Evolutionary conservation across 2,113 vertebrate species (phyloP), one percentile per base, ranked within the genome.

Genomic region (Oenanthe oenanthe): DNA sequence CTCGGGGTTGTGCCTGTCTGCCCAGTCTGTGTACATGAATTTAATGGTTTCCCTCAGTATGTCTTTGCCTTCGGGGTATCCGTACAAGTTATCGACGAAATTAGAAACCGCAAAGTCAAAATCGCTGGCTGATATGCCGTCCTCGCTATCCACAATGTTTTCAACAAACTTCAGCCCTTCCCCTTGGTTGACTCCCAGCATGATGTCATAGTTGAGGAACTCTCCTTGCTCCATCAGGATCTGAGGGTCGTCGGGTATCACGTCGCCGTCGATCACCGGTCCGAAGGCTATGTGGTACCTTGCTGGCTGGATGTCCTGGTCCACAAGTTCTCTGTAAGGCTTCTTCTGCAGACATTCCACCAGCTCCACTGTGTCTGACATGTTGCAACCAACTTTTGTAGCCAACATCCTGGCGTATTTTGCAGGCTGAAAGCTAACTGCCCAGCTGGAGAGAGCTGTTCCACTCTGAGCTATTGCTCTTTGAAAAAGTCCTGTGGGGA

Each of bases 21-120:
- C 99, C 99, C 99, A 99, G 98, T 99, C 99, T 0, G 99, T 99
- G 96, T 99, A 99, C 99, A 99, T 99, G 83, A 99, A 99, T 97
- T 99, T 99, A 93, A 99, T 99, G 3, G 99, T 99, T 98, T 99
- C 99, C 89, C 99, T 97, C 92, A 99, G 96, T 83, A 99, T 99
- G 89, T 99, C 99, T 97, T 99, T 99, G 73, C 99, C 99, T 97
- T 99, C 99, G 2, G 99, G 99, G 91, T 99, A 99, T 57, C 99
- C 99, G 1, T 99, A 99, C 36, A 99, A 98, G 65, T 99, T 99
- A 89, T 99, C 99, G 57, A 99, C 99, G 88, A 99, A 99, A 96
- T 99, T 99, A 56, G 99, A 99, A 96, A 99, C 99, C 5, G 99
- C 99, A 47, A 99, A 99, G 98, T 99, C 99, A 90, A 99, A 99